Evolutionary conservation across 2,113 vertebrate genomes (phyloP), one percentile per base, ranked within the genome.

Genomic region (Strigops habroptila): DNA sequence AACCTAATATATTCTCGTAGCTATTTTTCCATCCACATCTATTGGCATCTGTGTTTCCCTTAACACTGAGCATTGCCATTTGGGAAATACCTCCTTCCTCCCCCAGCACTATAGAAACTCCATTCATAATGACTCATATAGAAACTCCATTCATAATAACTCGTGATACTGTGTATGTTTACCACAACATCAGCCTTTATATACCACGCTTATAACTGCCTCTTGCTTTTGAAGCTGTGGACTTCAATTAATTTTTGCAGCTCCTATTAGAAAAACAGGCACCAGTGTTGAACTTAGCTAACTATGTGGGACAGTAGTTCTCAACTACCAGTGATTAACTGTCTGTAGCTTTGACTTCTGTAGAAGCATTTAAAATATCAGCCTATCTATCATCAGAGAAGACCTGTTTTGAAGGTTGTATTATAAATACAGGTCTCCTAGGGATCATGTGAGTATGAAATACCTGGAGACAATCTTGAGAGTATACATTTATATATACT

Each of bases 1-100:
- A 6, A 10, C 3, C 22, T 75, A 12, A 10, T 77, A 9, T 67
- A 88, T 82, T 90, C 57, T 70, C 21, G 8, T 44, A 82, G 19
- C 2, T 74, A 7, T 18, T 74, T 92, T 82, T 82, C 55, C 16
- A 67, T 49, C 22, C 0, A 0, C 22, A 8, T 35, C 10, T 67
- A 3, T 14, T 63, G n/a, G 7, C 41, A 79, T 22, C 51, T 75
- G 6, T 52, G 44, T 62, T 90, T 81, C 27, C 22, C 18, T 81
- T 70, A 51, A 51, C 11, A 60, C 14, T 64, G 22, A 59, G 8
- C 5, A 24, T 2, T 77, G 14, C 11, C 17, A 37, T 21, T 7
- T 31, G 31, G 9, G 17, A 89, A 76, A 55, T 77, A 59, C 2
- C 10, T 73, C 21, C 1, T 1, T 80, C 6, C 3, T 33, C 22